Percentiles rank a stretch among this genome's conserved stretches.
Conservation (phyloP, 1,140 invertebrate genomes). For the Drosophila novamexicana region DNA sequence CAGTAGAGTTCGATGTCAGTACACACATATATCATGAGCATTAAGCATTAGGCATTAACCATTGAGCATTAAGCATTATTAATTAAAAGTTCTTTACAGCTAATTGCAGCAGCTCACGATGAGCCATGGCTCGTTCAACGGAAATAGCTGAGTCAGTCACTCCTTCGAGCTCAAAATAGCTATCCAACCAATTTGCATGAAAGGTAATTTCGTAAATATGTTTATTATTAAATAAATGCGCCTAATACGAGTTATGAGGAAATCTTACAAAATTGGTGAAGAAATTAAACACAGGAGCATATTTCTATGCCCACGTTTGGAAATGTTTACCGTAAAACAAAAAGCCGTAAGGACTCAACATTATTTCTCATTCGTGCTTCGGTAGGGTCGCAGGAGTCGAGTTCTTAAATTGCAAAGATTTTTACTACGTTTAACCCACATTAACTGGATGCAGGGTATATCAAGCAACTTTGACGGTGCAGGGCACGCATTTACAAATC, state of each 20-base stretch:
- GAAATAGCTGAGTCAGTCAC: constrained; percentile 43
- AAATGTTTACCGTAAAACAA: no score
- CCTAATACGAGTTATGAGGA: no score
- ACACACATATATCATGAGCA: constrained; percentile 53
- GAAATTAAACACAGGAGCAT: no score
- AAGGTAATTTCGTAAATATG: not conserved
- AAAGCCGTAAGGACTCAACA: no score
- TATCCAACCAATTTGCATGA: not conserved
- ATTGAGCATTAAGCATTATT: constrained; percentile 67
- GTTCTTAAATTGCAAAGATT: no score
- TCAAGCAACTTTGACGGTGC: not conserved
- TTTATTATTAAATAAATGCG: not conserved
- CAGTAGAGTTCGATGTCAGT: constrained; percentile 35
- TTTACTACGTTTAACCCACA: no score
- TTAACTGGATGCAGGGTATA: no score
- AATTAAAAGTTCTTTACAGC: constrained; percentile 71
- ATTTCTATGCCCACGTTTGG: no score
- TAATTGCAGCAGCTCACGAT: constrained; percentile 44
- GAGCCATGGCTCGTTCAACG: constrained; percentile 43
- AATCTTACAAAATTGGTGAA: no score
- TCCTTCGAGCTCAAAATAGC: not conserved
- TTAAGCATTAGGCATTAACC: constrained; percentile 27
- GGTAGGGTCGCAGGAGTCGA: no score
- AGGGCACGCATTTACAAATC: not conserved
- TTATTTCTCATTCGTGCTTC: no score